Base-by-base conservation (phyloP, 2,113 vertebrate genomes). In the Gorsachius goisagi region DNA sequence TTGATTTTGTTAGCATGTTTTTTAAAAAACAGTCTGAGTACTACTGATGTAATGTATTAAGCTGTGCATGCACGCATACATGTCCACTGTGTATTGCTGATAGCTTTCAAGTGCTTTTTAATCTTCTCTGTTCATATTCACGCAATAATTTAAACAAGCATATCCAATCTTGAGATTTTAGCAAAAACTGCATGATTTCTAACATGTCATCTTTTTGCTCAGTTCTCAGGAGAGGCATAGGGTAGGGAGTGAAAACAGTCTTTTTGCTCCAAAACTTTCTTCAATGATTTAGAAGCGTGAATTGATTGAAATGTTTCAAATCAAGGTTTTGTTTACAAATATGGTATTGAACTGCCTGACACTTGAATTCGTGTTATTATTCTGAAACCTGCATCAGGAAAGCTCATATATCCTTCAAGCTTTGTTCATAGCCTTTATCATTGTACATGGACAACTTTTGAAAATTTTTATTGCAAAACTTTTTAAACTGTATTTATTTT, bases 101-200 rank as follows among this genome's bases (percentile, higher is more conserved):
- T 83, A 37, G 47, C 63, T 96, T 90, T 79, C 59, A 85, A 80
- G 83, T 82, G 44, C 41, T 73, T 91, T 94, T 93, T 85, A 74
- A 47, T 88, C 32, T 67, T 90, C 28, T 55, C 23, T 84, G n/a
- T 52, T 71, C 56, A 35, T 56, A 71, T 20, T 93, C 64, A 72
- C 3, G 3, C 27, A 81, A 7, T 81, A 47, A 68, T 68, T 90
- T 84, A 63, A 95, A 87, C 16, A 85, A 80, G 18, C 7, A 14
- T 81, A 52, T 89, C 69, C 21, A 49, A 1, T 84, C 33, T 63
- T 39, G n/a, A 77, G 27, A 81, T 75, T 80, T 90, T 60, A 73
- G 49, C 22, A 80, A 89, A 94, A 85, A 12, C 27, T 28, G 6
- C 12, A 11, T 67, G 19, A 71, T 86, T 92, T 92, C 62, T 83